A percentile compares a stretch with the other conserved stretches of the same genome.
These are phyloP conservation scores for Pogonognathellus flavescens DNA, from an alignment of 1,140 invertebrate genomes.

Conservation along the genomic window DNA sequence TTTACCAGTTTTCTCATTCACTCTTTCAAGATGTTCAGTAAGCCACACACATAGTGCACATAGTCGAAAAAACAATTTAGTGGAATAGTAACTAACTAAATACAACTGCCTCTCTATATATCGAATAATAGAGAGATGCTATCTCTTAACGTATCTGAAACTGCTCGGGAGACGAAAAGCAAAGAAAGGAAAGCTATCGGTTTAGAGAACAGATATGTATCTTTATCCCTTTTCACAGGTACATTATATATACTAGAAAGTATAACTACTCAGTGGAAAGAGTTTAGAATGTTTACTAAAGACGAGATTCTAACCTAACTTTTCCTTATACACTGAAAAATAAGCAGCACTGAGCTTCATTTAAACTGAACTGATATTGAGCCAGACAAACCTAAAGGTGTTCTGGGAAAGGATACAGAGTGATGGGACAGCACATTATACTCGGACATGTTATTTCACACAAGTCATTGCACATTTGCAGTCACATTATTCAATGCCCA, in stretches of 20 bases:
- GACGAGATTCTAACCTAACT: neutral
- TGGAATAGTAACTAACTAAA: constrained; percentile 6
- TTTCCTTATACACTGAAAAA: neutral
- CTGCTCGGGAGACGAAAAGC: neutral
- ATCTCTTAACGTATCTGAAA: constrained; percentile 8
- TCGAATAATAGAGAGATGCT: neutral
- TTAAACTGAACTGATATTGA: constrained; percentile 17
- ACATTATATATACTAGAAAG: too few relatives aligned
- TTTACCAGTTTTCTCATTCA: constrained; percentile 1
- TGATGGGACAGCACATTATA: too few relatives aligned
- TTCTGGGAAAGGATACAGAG: neutral
- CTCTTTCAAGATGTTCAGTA: neutral
- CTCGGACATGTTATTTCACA: too few relatives aligned
- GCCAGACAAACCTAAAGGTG: neutral
- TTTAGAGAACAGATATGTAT: neutral
- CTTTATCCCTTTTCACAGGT: too few relatives aligned
- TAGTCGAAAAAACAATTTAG: neutral
- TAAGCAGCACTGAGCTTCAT: neutral
- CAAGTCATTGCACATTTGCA: too few relatives aligned
- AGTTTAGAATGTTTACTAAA: neutral
- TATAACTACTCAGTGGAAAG: too few relatives aligned
- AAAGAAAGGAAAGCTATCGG: constrained; percentile 16
- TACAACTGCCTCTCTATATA: too few relatives aligned
- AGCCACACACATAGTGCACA: neutral
- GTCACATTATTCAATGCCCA: too few relatives aligned